Evolutionary conservation across 1,140 invertebrate species (phyloP).

Genomic region (Euwallacea fornicatus): DNA sequence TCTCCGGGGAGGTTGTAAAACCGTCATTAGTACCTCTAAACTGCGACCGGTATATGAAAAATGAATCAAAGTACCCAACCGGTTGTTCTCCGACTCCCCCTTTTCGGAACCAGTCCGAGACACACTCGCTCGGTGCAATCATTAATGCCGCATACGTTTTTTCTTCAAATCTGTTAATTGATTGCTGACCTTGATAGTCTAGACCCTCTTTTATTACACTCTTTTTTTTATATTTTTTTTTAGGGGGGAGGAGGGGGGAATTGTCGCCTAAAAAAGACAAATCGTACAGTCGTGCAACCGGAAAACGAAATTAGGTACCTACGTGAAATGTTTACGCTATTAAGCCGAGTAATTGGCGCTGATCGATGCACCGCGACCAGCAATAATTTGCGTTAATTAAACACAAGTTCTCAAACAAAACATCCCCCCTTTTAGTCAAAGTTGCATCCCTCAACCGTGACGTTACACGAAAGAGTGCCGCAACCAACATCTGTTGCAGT

Average conservation of each 20-base stretch:
- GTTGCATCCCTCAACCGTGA: too few relatives aligned
- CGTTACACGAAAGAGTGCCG: too few relatives aligned
- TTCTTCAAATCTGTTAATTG: slow-evolving; percentile 34
- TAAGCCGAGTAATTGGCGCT: slow-evolving; percentile 12
- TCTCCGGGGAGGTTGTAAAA: too few relatives aligned
- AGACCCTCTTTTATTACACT: slow-evolving; percentile 30
- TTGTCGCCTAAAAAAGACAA: not conserved
- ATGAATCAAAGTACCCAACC: slow-evolving; percentile 5
- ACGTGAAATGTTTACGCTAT: slow-evolving; percentile 18
- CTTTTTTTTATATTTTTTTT: slow-evolving; percentile 1
- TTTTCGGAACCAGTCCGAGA: slow-evolving; percentile 26
- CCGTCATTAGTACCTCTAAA: too few relatives aligned
- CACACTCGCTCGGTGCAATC: slow-evolving; percentile 19
- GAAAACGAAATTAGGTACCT: slow-evolving; percentile 11
- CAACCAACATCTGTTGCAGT: too few relatives aligned
- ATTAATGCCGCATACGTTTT: slow-evolving; percentile 22
- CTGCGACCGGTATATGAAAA: slow-evolving; percentile 16
- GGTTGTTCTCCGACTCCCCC: not conserved
- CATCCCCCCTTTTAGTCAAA: too few relatives aligned
- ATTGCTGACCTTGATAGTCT: slow-evolving; percentile 34
- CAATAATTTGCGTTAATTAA: too few relatives aligned
- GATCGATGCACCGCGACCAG: not conserved
- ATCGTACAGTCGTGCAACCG: not conserved
- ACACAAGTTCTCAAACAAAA: too few relatives aligned
- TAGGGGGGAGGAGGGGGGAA: not conserved